phyloP scores from a whole-genome alignment of 2,113 vertebrate species.

The Zosterops lateralis region DNA sequence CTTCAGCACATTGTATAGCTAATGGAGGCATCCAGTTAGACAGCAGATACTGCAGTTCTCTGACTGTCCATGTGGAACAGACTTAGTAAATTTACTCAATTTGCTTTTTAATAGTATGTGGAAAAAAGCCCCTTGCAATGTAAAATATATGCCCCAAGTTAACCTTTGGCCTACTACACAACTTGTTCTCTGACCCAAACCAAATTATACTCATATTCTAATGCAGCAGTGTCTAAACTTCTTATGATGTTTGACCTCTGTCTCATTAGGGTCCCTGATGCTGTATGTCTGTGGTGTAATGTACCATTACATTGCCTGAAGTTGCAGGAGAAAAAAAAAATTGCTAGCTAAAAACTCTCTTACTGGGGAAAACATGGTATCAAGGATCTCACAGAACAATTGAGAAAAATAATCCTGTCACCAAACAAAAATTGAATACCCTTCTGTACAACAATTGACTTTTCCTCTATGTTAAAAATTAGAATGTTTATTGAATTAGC shows the following conservation, averaged over 20 bases:
- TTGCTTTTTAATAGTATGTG: not conserved
- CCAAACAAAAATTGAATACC: not conserved
- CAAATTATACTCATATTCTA: constrained; percentile 16
- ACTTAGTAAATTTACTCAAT: not conserved
- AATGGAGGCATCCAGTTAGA: not conserved
- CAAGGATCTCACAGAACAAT: not conserved
- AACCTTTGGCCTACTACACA: constrained; percentile 12
- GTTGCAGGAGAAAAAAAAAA: not conserved
- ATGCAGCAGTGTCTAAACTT: not conserved
- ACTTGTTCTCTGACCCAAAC: constrained; percentile 19
- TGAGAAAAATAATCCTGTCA: not conserved
- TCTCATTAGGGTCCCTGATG: not conserved
- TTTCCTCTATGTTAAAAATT: not conserved
- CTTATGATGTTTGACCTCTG: not conserved
- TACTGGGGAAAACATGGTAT: not conserved
- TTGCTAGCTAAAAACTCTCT: not conserved
- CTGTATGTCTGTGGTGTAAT: not conserved
- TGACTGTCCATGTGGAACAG: not conserved
- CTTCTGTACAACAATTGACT: not conserved
- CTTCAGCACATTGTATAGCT: not conserved
- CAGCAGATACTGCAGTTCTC: not conserved
- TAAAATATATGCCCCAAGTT: not conserved
- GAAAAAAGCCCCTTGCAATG: not conserved
- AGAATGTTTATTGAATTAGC: not conserved
- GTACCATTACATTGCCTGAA: not conserved